A percentile compares a stretch with the other conserved stretches of the same genome.
phyloP scores from a whole-genome alignment of 2,797 vertebrate genomes.

The Schizopygopsis pylzovi region DNA sequence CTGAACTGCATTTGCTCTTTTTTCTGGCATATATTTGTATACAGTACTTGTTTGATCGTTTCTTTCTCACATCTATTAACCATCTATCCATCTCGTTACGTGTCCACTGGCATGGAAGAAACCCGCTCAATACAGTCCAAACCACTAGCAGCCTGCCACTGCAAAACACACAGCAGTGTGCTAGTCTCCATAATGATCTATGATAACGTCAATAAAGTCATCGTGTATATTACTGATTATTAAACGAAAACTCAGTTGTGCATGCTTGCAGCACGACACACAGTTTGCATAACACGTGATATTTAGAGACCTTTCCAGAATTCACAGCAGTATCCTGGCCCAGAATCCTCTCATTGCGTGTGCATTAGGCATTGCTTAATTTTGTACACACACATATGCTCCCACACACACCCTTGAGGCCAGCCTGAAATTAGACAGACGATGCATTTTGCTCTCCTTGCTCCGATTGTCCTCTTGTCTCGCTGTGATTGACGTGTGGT shows the following conservation, averaged over 20 bases:
- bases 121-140: constrained; percentile 25
- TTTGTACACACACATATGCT: constrained; percentile 26
- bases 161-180: constrained; percentile 4
- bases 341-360: neutral
- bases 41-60: neutral
- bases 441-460: constrained; percentile 22
- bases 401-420: constrained; percentile 41
- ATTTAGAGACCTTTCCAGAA: neutral
- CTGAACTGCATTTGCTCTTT: neutral
- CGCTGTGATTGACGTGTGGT: constrained; percentile 54
- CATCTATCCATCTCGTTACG: constrained; percentile 7
- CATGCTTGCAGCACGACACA: neutral
- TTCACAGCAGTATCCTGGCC: neutral
- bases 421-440: constrained; percentile 53
- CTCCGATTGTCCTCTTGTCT: constrained; percentile 45
- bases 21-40: neutral
- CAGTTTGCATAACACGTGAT: neutral
- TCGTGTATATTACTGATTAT: constrained; percentile 11
- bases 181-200: constrained; percentile 13
- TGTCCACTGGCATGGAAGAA: constrained; percentile 20
- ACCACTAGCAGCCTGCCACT: neutral
- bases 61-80: constrained; percentile 22
- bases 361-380: constrained; percentile 36
- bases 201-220: neutral
- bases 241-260: neutral